Evolutionary conservation across 2,797 vertebrate species (phyloP).

Genomic region (Spheniscus humboldti): DNA sequence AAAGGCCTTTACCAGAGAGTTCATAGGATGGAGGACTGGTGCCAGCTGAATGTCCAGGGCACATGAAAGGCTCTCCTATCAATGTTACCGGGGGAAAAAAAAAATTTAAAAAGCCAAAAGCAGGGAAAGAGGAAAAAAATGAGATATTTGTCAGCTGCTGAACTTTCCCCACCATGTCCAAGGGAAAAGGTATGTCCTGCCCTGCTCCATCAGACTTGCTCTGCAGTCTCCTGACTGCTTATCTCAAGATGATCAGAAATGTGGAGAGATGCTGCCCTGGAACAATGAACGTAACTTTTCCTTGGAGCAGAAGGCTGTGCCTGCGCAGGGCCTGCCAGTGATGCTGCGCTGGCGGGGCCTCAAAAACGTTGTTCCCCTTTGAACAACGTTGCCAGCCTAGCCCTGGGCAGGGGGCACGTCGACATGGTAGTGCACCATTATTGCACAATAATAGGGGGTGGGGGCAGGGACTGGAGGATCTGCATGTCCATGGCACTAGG

Average conservation of each 20-base stretch:
- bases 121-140: not conserved
- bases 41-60: not conserved
- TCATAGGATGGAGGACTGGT: not conserved
- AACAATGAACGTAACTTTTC: not conserved
- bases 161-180: not conserved
- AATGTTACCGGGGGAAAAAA: too few species aligned
- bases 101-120: too few species aligned
- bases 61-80: not conserved
- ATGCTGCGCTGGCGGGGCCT: not conserved
- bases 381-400: accelerated
- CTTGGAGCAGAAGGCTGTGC: not conserved
- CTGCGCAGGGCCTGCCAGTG: not conserved
- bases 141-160: not conserved
- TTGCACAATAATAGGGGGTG: not conserved
- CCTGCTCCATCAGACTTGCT: not conserved
- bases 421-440: not conserved
- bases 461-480: not conserved
- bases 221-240: not conserved
- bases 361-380: not conserved
- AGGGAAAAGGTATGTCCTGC: not conserved
- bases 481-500: not conserved
- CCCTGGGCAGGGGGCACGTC: not conserved
- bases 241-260: not conserved
- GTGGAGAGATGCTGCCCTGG: not conserved
- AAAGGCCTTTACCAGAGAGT: not conserved